phyloP scores from a whole-genome alignment of 2,113 vertebrate genomes.

The Zapornia atra region DNA sequence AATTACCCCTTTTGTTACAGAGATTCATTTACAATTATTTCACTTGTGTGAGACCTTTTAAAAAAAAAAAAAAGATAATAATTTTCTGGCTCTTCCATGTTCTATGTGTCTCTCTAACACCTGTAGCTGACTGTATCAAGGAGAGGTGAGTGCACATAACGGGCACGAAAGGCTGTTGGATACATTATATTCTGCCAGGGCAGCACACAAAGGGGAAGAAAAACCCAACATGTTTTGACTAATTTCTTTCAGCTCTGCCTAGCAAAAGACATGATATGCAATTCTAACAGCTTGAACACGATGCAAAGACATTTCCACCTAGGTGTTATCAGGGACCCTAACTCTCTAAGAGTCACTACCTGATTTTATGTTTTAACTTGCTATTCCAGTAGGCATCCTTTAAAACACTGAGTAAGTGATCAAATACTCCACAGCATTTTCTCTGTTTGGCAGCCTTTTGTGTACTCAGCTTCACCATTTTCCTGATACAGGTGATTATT shows the following conservation, averaged over 20 bases:
- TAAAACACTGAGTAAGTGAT: neutral
- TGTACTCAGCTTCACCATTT: neutral
- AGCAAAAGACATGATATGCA: neutral
- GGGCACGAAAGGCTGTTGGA: accelerated
- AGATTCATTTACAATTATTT: neutral
- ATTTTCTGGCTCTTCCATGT: neutral
- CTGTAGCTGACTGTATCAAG: neutral
- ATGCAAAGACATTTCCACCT: neutral
- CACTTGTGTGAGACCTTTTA: neutral
- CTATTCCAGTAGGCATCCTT: neutral
- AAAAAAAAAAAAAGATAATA: neutral
- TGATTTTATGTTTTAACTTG: neutral
- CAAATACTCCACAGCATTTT: neutral
- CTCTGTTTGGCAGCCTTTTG: neutral
- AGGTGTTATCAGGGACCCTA: neutral
- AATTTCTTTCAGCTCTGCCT: neutral
- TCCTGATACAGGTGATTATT: neutral
- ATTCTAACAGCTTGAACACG: neutral
- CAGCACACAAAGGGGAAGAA: neutral
- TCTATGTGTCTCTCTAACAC: neutral
- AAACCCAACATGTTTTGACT: neutral
- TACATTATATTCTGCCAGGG: neutral
- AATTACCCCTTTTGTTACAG: neutral
- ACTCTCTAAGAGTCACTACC: neutral
- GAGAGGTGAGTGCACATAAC: neutral